Evolutionary conservation across 2,113 vertebrate species (phyloP).

Genomic region (Ammodramus savannarum): DNA sequence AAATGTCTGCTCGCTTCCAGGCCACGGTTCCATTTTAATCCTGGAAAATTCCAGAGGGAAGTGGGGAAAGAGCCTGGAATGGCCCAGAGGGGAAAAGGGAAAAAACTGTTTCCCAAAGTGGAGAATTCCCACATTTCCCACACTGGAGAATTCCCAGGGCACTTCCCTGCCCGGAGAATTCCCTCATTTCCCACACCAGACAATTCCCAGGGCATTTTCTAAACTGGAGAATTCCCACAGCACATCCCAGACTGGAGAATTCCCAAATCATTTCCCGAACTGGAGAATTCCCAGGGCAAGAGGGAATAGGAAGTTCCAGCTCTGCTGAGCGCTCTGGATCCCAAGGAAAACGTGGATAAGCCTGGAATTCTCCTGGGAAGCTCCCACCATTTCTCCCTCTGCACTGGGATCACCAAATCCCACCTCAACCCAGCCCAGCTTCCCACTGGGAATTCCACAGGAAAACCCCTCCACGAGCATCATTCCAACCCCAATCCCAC

Average conservation of each 20-base stretch:
- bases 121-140: not conserved
- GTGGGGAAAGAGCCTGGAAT: fast-evolving
- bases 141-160: not conserved
- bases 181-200: not conserved
- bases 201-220: not conserved
- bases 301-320: not conserved
- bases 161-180: not conserved
- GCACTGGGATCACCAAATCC: not conserved
- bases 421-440: not conserved
- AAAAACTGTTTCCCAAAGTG: fast-evolving
- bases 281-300: not conserved
- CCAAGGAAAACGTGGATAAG: not conserved
- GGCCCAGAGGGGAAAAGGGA: not conserved
- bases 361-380: not conserved
- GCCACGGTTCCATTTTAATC: not conserved
- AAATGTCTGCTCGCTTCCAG: not conserved
- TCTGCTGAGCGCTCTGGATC: fast-evolving
- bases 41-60: not conserved
- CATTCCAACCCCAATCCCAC: not conserved
- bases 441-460: not conserved
- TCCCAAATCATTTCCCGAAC: not conserved
- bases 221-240: too few species aligned
- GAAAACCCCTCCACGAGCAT: not conserved
- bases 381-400: not conserved
- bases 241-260: not conserved